A percentile compares a stretch with the other conserved stretches of the same genome.
These are phyloP conservation scores for Setophaga petechia DNA, from an alignment of 2,113 vertebrate genomes.

Conservation along the genomic window DNA sequence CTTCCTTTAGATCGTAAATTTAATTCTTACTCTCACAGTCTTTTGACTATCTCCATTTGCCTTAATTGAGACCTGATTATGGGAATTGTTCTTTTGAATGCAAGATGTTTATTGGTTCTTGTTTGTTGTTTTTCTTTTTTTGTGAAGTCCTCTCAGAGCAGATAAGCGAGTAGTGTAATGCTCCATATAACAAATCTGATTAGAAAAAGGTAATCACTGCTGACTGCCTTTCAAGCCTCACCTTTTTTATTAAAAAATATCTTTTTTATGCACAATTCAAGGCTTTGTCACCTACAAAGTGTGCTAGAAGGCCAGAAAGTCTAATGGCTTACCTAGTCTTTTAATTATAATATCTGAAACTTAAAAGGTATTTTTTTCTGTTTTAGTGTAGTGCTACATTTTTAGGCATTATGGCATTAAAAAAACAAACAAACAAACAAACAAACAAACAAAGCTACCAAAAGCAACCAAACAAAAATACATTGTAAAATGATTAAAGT, in stretches of 20 bases:
- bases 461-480: neutral
- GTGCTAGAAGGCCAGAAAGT: neutral
- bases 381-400: neutral
- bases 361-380: neutral
- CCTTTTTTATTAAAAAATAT: neutral
- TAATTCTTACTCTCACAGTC: neutral
- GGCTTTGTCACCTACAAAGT: neutral
- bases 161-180: neutral
- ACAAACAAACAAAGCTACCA: neutral
- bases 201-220: neutral
- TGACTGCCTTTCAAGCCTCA: neutral
- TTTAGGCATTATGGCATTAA: neutral
- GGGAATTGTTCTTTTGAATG: neutral
- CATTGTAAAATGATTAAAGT: neutral
- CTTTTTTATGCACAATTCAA: neutral
- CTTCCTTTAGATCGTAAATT: neutral
- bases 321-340: neutral
- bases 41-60: neutral
- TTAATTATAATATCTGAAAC: neutral
- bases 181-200: neutral
- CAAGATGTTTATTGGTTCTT: accelerated
- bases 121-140: neutral
- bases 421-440: neutral
- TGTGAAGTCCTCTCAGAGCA: neutral
- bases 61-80: neutral